phyloP scores from a whole-genome alignment of 2,888 invertebrate genomes.

The Heliconius aoede region DNA sequence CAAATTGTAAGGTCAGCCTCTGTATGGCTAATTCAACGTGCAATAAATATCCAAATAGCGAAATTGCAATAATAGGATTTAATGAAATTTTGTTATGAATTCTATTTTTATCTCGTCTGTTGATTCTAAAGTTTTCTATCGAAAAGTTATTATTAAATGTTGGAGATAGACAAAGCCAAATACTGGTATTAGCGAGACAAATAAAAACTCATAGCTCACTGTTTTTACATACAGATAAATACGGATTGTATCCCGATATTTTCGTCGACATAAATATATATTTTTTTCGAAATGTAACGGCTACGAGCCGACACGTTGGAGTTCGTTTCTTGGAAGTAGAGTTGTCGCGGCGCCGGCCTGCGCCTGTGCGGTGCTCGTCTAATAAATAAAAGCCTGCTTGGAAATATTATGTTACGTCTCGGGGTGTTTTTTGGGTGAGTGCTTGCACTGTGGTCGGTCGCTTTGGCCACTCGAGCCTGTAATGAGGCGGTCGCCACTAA shows the following conservation, averaged over 20 bases:
- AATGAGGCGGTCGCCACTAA: slow-evolving; percentile 58
- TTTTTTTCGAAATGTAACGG: slow-evolving; percentile 81
- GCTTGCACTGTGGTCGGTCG: slow-evolving; percentile 65
- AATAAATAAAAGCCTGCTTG: slow-evolving; percentile 82
- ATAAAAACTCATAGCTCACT: slow-evolving; percentile 78
- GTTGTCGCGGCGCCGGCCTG: slow-evolving; percentile 78
- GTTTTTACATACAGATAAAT: slow-evolving; percentile 71
- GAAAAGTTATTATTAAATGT: background rate
- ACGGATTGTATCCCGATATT: slow-evolving; percentile 76
- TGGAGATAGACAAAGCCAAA: slow-evolving; percentile 51
- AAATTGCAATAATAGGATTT: no score
- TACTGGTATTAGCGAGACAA: slow-evolving; percentile 63
- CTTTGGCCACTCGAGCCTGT: slow-evolving; percentile 69
- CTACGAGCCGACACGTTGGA: slow-evolving; percentile 74
- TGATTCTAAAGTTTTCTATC: background rate
- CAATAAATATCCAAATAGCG: no score
- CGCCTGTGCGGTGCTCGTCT: slow-evolving; percentile 62
- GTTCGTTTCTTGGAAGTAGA: slow-evolving; percentile 76
- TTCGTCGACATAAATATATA: slow-evolving; percentile 81
- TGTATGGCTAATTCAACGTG: no score
- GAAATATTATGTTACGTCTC: slow-evolving; percentile 82
- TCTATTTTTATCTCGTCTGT: background rate
- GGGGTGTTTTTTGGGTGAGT: slow-evolving; percentile 75
- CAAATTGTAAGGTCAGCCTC: no score
- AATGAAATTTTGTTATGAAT: no score